Evolutionary conservation across 2,113 vertebrate genomes (phyloP).

Genomic region (Rhegmatorhina hoffmannsi): DNA sequence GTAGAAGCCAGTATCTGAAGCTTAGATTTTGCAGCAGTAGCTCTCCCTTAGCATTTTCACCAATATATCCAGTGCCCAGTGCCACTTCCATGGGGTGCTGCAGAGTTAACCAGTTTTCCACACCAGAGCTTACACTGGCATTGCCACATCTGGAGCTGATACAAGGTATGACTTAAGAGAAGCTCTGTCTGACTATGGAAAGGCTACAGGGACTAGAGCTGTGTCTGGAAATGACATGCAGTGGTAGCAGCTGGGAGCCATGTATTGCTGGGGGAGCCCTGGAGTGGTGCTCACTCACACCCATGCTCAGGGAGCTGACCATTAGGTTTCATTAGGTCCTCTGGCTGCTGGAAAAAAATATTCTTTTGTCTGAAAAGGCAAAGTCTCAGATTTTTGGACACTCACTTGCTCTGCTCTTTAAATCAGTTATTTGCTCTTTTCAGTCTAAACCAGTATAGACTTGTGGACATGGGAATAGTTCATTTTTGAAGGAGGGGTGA

Average conservation of each 20-base stretch:
- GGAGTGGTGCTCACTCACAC: accelerated
- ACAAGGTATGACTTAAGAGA: not conserved
- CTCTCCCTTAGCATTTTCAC: not conserved
- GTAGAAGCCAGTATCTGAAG: not conserved
- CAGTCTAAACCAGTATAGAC: not conserved
- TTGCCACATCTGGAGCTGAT: not conserved
- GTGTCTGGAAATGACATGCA: not conserved
- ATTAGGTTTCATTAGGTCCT: not conserved
- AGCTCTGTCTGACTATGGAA: not conserved
- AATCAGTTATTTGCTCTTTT: not conserved
- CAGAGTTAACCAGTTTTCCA: not conserved
- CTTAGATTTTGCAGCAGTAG: not conserved
- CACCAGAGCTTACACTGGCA: not conserved
- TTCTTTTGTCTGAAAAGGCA: not conserved
- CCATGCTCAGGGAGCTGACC: accelerated
- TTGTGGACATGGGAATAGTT: not conserved
- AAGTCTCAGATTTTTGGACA: not conserved
- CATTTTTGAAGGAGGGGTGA: not conserved
- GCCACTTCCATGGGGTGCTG: not conserved
- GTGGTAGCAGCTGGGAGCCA: not conserved
- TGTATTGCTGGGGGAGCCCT: not conserved
- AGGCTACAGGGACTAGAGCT: not conserved
- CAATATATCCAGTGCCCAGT: not conserved
- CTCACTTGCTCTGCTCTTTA: not conserved
- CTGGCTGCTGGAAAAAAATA: not conserved